phyloP scores from a whole-genome alignment of 35 echinoderm and acorn worm genomes.

The Chiridota heheva region DNA sequence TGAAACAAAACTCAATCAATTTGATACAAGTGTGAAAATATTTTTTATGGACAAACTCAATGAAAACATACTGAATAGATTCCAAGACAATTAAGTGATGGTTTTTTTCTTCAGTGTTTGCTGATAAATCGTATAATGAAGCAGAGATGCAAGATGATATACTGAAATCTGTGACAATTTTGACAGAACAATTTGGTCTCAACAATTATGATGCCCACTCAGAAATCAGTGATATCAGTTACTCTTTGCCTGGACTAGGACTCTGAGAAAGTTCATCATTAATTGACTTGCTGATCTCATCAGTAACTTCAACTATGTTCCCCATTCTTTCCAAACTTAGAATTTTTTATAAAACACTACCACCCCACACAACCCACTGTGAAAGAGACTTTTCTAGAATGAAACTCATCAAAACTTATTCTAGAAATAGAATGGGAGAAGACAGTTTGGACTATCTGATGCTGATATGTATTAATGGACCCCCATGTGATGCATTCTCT shows the following conservation, averaged over 20 bases:
- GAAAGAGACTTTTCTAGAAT: constrained; percentile 47
- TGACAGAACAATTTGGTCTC: constrained; percentile 17
- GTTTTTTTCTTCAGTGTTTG: too few relatives aligned
- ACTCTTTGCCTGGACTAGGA: constrained; percentile 20
- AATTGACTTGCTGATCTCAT: background rate
- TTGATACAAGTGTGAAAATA: too few relatives aligned
- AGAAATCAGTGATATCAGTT: constrained; percentile 13
- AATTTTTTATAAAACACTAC: constrained; percentile 35
- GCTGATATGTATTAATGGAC: constrained; percentile 26
- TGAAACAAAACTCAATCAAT: too few relatives aligned
- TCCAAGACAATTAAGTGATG: too few relatives aligned
- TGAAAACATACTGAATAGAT: too few relatives aligned
- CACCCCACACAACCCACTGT: constrained; percentile 39
- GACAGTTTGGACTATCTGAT: constrained; percentile 37
- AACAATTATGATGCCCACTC: background rate
- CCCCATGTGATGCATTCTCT: constrained; percentile 4
- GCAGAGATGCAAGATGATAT: too few relatives aligned
- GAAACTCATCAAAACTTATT: constrained; percentile 48
- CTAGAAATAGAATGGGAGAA: constrained; percentile 43
- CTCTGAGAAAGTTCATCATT: background rate
- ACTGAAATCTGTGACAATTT: background rate
- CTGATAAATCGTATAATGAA: too few relatives aligned
- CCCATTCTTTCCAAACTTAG: background rate
- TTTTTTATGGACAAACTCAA: too few relatives aligned
- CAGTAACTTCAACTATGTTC: background rate